Conservation (phyloP, 2,888 invertebrate genomes). For the Glyphotaelius pellucidus region DNA sequence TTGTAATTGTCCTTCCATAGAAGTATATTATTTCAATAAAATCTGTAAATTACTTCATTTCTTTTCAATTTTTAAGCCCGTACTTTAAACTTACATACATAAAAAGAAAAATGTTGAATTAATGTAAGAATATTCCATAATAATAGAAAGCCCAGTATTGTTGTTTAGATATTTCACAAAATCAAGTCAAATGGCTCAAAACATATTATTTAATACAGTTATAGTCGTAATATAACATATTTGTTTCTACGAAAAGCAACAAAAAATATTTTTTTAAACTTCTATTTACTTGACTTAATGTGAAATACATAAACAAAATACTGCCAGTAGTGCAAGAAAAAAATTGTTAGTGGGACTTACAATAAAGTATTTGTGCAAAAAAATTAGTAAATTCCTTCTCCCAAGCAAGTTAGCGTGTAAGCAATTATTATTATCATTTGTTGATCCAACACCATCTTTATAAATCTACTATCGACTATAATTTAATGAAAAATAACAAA, state of each 20-base stretch:
- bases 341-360: background rate
- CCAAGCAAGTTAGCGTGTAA: background rate
- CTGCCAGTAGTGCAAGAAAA: background rate
- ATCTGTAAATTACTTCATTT: background rate
- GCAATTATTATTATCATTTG: background rate
- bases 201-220: background rate
- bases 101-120: background rate
- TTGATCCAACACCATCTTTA: background rate
- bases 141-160: background rate
- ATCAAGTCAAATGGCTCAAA: background rate
- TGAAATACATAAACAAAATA: background rate
- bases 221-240: background rate
- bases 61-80: conserved; percentile 1
- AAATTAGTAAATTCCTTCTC: background rate
- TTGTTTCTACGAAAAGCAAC: background rate
- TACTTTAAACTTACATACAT: background rate
- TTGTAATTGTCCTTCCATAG: background rate
- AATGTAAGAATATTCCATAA: background rate
- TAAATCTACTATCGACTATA: background rate
- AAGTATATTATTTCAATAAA: background rate
- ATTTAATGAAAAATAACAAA: background rate
- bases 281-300: background rate
- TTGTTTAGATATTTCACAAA: background rate
- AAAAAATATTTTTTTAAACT: background rate
- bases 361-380: background rate